phyloP scores from a whole-genome alignment of 2,888 invertebrate species.

The Macropis europaea region DNA sequence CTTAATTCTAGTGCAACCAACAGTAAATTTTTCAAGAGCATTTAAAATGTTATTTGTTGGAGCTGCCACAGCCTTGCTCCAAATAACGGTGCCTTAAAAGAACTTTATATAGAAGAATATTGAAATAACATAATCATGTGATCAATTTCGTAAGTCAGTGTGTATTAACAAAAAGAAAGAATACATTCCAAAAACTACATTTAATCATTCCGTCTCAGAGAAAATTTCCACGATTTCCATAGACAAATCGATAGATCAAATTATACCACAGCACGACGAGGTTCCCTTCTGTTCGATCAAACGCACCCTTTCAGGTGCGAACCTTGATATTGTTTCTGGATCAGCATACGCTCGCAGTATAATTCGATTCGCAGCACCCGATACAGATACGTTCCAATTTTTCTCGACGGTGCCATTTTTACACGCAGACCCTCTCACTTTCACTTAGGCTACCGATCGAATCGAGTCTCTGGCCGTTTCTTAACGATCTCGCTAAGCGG shows the following conservation, averaged over 20 bases:
- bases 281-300: background rate
- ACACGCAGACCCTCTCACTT: slow-evolving; percentile 69
- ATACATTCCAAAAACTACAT: no score
- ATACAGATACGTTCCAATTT: slow-evolving; percentile 51
- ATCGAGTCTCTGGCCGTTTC: slow-evolving; percentile 56
- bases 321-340: slow-evolving; percentile 41
- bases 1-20: no score
- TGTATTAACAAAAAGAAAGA: no score
- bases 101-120: no score
- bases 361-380: slow-evolving; percentile 41
- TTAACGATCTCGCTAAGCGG: slow-evolving; percentile 55
- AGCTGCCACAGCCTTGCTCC: no score
- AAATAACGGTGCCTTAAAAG: no score
- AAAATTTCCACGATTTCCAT: slow-evolving; percentile 46
- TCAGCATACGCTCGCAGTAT: slow-evolving; percentile 21
- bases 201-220: no score
- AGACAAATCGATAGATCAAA: no score
- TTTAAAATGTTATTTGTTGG: no score
- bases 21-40: no score
- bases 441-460: slow-evolving; percentile 66
- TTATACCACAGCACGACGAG: background rate
- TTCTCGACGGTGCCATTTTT: slow-evolving; percentile 57
- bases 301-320: slow-evolving; percentile 14
- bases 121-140: no score
- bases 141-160: no score